Base-by-base conservation (phyloP, 2,113 vertebrate species). In the Philantomba maxwellii region DNA sequence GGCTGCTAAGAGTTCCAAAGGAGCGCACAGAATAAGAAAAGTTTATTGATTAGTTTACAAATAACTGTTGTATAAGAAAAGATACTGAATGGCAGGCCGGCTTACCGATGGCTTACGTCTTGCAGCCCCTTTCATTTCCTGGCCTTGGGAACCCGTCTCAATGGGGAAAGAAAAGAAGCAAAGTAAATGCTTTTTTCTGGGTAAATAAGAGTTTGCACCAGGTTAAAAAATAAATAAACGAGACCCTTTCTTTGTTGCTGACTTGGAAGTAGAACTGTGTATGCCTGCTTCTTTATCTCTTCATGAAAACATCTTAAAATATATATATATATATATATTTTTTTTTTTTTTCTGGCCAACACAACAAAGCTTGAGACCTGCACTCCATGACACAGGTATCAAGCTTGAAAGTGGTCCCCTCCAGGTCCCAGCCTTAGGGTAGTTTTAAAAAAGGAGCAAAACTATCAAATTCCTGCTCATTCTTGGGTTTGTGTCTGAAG, bases 31-130 rank as follows among this genome's bases (percentile, higher is more conserved):
- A 98, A 98, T 98, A 97, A 98, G 98, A 98, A 98, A 96, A 96
- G 89, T 97, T 98, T 98, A 98, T 98, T 97, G 98, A 98, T 98
- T 98, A 97, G 97, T 98, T 98, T 98, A 97, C 97, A 98, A 92
- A 97, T 97, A 98, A 98, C 94, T 95, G 75, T 97, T 94, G 93
- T 87, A 88, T 84, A 92, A 98, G 92, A 95, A 98, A 92, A 97
- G 91, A 70, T 73, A 98, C 55, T 82, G 98, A 98, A 98, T 92
- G 95, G 91, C 93, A 92, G 96, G 88, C n/a, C 9, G 77, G 62
- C 75, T 90, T 89, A 95, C 97, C 11, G 47, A 98, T 83, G 92
- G 95, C 82, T 96, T 92, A 49, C 96, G 25, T 93, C 95, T 92
- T 13, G 3, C 1, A 4, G 62, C 4, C 28, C n/a, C 64, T 98